Base-by-base conservation (phyloP, 2,888 invertebrate species). In the Drosophila acutilabella region DNA sequence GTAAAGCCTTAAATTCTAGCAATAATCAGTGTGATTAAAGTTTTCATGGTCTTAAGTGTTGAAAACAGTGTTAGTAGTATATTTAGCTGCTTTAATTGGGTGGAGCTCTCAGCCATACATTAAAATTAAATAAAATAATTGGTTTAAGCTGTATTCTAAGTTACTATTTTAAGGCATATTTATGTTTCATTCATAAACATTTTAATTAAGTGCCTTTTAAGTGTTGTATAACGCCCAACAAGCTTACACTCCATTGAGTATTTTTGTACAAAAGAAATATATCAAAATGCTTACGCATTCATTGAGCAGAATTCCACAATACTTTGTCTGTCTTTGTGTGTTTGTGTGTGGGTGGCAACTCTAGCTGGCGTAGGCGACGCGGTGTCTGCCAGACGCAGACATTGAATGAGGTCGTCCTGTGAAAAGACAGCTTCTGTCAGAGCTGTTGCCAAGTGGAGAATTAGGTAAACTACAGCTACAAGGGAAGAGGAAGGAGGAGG, bases 341-440 rank as follows among this genome's bases (percentile, higher is more conserved):
- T 38, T 13, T 69, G 57, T 52, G 26, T 58, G 30, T 40, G 20
- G 23, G 45, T 33, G 20, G 14, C 11, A 47, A 53, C 14, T 50
- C 40, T 26, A n/a, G 50, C 36, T 33, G 53, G 56, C 57, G 71
- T 71, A 66, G 81, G 84, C 81, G 84, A 79, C 82, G 56, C 79
- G 70, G 47, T 61, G 87, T 83, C 83, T 83, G 77, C 64, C 81
- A 72, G 77, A 66, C 80, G 40, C 48, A 71, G 75, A 73, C 57
- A 67, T 45, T 71, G 68, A 84, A 58, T 54, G 74, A 83, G 86
- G 83, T 83, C 81, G 86, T 51, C 51, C 64, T 64, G 54, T 47
- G 65, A 16, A 36, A n/a, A 38, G 44, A 23, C 36, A 30, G 42
- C 44, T 53, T 41, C 42, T 54, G 41, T 5, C 42, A 20, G 54